These are phyloP conservation scores for Pyrochroa serraticornis DNA, from an alignment of 2,888 invertebrate genomes.

Conservation along the genomic window DNA sequence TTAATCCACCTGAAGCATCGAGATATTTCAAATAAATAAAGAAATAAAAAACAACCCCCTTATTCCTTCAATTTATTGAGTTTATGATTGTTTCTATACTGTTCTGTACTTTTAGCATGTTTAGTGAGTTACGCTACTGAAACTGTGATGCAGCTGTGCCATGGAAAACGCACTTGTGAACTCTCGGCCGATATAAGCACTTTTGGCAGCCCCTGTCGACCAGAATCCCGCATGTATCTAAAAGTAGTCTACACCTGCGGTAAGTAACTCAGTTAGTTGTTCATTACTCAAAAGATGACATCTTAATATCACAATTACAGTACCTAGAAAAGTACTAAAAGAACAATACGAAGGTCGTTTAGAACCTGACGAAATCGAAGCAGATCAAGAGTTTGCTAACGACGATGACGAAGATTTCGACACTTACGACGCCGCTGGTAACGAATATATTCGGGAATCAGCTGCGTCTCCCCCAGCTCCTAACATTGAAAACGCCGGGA, in stretches of 20 bases:
- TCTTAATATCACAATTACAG: slow-evolving; percentile 59
- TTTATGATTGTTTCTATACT: not conserved
- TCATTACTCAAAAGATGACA: not conserved
- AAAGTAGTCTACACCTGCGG: slow-evolving; percentile 89
- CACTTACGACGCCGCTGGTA: slow-evolving; percentile 58
- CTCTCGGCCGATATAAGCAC: slow-evolving; percentile 81
- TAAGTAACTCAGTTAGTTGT: slow-evolving; percentile 58
- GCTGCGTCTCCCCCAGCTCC: slow-evolving; percentile 65
- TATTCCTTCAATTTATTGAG: not conserved
- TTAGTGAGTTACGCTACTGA: slow-evolving; percentile 89
- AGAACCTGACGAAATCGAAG: slow-evolving; percentile 74
- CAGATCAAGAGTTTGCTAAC: slow-evolving; percentile 55
- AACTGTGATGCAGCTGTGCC: slow-evolving; percentile 83
- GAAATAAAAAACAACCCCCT: not conserved
- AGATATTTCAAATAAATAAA: slow-evolving; percentile 11
- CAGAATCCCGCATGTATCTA: slow-evolving; percentile 80
- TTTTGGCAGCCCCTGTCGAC: slow-evolving; percentile 82
- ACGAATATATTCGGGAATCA: slow-evolving; percentile 64
- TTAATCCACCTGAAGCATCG: slow-evolving; percentile 8
- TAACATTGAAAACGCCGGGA: slow-evolving; percentile 57
- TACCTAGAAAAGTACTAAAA: slow-evolving; percentile 82
- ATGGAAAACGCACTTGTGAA: slow-evolving; percentile 80
- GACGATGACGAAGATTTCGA: slow-evolving; percentile 61
- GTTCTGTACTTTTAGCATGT: slow-evolving; percentile 70
- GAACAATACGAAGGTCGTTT: slow-evolving; percentile 81